phyloP scores from a whole-genome alignment of 1,140 invertebrate genomes.

The Saxidomus purpurata region DNA sequence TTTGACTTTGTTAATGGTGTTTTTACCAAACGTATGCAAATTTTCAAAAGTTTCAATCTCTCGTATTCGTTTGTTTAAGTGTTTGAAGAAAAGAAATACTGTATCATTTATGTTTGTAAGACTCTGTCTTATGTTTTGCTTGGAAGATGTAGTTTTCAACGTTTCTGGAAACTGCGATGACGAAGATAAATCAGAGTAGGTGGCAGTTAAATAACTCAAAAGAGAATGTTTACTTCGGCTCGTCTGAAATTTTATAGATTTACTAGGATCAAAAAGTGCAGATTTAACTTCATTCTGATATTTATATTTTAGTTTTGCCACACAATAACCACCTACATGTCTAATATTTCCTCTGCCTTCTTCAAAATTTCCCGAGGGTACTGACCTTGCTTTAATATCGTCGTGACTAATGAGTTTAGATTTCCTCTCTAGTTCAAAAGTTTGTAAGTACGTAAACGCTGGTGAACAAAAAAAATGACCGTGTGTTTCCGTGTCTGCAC shows the following conservation, averaged over 20 bases:
- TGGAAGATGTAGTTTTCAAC: not conserved
- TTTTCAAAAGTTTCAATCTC: too few relatives aligned
- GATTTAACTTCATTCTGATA: not conserved
- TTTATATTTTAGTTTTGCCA: slow-evolving; percentile 1
- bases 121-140: not conserved
- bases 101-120: not conserved
- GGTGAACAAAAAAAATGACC: not conserved
- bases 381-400: not conserved
- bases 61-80: not conserved
- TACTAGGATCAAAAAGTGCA: not conserved
- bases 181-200: not conserved
- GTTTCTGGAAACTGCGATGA: not conserved
- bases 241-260: not conserved
- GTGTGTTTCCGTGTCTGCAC: too few relatives aligned
- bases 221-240: not conserved
- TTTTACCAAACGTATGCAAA: not conserved
- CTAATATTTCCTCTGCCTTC: not conserved
- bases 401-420: not conserved
- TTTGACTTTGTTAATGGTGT: too few relatives aligned
- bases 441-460: not conserved
- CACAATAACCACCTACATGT: too few relatives aligned
- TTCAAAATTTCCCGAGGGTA: not conserved
- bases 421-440: not conserved
- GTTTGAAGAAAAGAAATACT: not conserved
- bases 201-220: too few relatives aligned